These are phyloP conservation scores for Invenusta paracnida DNA, from an alignment of 2,888 invertebrate species.

Conservation along the genomic window DNA sequence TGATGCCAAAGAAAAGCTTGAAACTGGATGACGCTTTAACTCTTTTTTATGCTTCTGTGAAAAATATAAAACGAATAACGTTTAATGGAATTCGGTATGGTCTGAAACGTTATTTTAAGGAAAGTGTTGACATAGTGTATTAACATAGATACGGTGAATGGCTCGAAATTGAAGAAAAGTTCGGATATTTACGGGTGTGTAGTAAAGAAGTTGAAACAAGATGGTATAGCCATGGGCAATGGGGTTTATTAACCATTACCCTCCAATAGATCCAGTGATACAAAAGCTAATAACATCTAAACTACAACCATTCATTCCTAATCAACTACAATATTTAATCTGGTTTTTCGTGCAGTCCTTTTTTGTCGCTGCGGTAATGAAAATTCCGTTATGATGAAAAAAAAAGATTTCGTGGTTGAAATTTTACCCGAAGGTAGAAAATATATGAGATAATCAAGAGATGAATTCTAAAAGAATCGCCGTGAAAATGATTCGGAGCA, in stretches of 20 bases:
- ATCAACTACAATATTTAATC: too few species aligned
- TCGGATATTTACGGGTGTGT: background rate
- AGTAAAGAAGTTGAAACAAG: background rate
- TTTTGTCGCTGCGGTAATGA: background rate
- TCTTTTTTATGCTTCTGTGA: background rate
- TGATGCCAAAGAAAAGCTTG: background rate
- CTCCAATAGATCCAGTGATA: background rate
- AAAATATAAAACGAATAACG: background rate
- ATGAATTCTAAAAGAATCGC: background rate
- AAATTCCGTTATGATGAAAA: background rate
- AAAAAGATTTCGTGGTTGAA: background rate
- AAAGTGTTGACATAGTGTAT: background rate
- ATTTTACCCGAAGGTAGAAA: slow-evolving; percentile 23
- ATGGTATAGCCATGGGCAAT: too few species aligned
- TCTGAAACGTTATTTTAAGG: background rate
- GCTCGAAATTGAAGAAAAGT: background rate
- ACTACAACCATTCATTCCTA: background rate
- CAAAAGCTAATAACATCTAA: background rate
- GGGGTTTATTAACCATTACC: background rate
- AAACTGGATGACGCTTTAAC: background rate
- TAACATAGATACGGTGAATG: background rate
- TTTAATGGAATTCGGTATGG: background rate
- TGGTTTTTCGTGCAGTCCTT: background rate
- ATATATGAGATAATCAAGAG: slow-evolving; percentile 16
- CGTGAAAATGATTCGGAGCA: slow-evolving; percentile 12